Percentiles rank a stretch among this genome's conserved stretches.
phyloP scores from a whole-genome alignment of 92 coral and sea anemone genomes.

The Umimayanthus chanpuru region DNA sequence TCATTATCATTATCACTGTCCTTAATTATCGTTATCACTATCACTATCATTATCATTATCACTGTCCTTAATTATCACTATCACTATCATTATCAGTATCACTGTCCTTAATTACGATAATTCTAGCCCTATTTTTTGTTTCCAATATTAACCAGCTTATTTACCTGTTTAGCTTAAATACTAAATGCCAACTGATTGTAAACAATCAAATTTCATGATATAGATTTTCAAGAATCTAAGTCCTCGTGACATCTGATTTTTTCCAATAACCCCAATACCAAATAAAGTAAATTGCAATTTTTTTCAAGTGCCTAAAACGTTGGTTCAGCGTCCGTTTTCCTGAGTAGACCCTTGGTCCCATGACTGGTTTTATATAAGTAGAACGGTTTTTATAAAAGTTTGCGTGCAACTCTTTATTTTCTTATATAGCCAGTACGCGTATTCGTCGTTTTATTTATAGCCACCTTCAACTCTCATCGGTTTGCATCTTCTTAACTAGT shows the following conservation, averaged over 20 bases:
- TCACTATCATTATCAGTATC: neutral
- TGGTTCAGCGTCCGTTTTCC: neutral
- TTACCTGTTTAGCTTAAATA: neutral
- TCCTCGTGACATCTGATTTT: too few relatives aligned
- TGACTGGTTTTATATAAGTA: neutral
- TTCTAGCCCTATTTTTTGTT: neutral
- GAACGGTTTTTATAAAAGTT: neutral
- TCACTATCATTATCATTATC: too few relatives aligned
- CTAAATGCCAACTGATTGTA: too few relatives aligned
- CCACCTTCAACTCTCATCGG: neutral
- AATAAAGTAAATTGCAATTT: too few relatives aligned
- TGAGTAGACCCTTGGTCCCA: neutral
- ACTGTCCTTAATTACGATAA: neutral
- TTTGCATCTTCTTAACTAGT: neutral
- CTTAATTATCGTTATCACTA: too few relatives aligned
- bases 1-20: too few relatives aligned
- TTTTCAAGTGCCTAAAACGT: too few relatives aligned
- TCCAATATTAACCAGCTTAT: neutral
- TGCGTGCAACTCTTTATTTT: neutral
- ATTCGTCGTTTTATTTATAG: neutral
- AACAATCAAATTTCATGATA: too few relatives aligned
- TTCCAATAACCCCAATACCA: too few relatives aligned
- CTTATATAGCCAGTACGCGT: too few relatives aligned
- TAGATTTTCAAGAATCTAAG: too few relatives aligned
- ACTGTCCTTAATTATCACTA: neutral